Percentiles rank a stretch among this genome's conserved stretches.
Conservation (phyloP, 1,140 invertebrate genomes). For the Drosophila parvula region DNA sequence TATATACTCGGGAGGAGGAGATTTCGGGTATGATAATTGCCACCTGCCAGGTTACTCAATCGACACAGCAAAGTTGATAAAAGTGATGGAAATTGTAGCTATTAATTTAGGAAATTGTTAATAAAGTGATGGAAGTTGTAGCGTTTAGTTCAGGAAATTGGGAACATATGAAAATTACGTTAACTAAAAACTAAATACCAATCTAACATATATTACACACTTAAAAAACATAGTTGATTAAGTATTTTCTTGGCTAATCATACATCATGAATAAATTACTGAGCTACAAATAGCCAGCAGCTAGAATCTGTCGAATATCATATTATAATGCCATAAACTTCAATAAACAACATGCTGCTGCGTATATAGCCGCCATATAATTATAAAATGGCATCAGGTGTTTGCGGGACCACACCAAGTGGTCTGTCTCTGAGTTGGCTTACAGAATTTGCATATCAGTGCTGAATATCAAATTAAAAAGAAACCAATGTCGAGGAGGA, state of each 20-base stretch:
- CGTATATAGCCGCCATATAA: slow-evolving; percentile 61
- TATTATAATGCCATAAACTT: slow-evolving; percentile 64
- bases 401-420: slow-evolving; percentile 28
- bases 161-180: too few species aligned
- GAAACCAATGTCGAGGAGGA: slow-evolving; percentile 24
- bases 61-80: slow-evolving; percentile 23
- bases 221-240: slow-evolving; percentile 1
- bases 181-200: background rate
- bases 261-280: slow-evolving; percentile 26
- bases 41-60: slow-evolving; percentile 65
- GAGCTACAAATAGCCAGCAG: slow-evolving; percentile 36
- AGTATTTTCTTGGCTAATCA: slow-evolving; percentile 17
- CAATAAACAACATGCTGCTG: slow-evolving; percentile 33
- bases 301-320: slow-evolving; percentile 47
- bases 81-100: slow-evolving; percentile 10
- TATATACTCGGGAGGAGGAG: slow-evolving; percentile 33
- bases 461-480: slow-evolving; percentile 42
- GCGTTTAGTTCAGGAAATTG: background rate
- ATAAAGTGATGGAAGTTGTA: slow-evolving; percentile 9
- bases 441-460: slow-evolving; percentile 45
- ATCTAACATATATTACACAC: background rate
- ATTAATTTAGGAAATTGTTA: background rate
- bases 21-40: slow-evolving; percentile 70
- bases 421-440: slow-evolving; percentile 12
- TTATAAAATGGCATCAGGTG: slow-evolving; percentile 59